Conservation (phyloP, 35 echinoderm and acorn worm species). For the Strongylocentrotus purpuratus region DNA sequence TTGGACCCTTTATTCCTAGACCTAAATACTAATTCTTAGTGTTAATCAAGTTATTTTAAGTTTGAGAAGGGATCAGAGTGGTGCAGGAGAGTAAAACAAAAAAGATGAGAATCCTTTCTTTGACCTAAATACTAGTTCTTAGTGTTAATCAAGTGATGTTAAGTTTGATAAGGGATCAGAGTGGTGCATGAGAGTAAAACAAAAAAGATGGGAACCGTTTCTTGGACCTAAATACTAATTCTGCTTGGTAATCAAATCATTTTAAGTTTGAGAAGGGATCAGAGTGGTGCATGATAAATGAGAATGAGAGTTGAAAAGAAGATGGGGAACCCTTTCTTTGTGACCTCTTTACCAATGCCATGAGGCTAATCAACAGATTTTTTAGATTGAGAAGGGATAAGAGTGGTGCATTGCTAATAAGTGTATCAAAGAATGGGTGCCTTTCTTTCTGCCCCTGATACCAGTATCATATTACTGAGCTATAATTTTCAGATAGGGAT, state of each 20-base stretch:
- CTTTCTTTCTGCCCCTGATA: no score
- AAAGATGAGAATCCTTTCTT: no score
- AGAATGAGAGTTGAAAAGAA: no score
- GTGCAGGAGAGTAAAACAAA: background rate
- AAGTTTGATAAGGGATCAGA: background rate
- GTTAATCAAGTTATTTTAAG: background rate
- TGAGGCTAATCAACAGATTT: no score
- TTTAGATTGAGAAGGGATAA: no score
- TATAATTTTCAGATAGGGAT: background rate
- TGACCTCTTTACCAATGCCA: no score
- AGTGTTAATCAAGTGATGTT: background rate
- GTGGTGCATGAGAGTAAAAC: background rate
- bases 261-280: background rate
- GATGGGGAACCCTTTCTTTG: no score
- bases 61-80: background rate
- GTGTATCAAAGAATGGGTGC: no score
- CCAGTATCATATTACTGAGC: no score
- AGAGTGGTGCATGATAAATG: no score
- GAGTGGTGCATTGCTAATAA: no score
- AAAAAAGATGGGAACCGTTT: no score
- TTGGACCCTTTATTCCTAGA: slow-evolving; percentile 54
- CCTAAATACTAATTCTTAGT: slow-evolving; percentile 50
- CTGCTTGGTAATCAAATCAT: background rate
- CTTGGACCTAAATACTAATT: slow-evolving; percentile 54
- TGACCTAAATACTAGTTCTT: slow-evolving; percentile 51